Percentiles rank a stretch among this genome's conserved stretches.
Evolutionary conservation across 2,888 invertebrate genomes (phyloP).

Genomic region (Scaeva pyrastri): DNA sequence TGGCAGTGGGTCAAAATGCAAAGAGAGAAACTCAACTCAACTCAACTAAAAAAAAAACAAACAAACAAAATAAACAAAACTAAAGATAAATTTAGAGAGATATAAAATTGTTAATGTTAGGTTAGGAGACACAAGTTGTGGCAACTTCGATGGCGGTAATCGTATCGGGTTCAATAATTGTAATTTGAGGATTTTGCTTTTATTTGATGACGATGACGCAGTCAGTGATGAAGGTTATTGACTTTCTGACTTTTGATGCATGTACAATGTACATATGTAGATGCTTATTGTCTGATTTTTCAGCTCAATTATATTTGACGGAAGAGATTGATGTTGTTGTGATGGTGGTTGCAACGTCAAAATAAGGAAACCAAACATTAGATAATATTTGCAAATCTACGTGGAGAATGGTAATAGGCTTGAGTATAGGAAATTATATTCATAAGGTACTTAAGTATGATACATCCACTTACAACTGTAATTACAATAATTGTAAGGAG

Average conservation of each 20-base stretch:
- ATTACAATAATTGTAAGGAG: too few species aligned
- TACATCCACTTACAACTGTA: too few species aligned
- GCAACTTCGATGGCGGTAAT: constrained; percentile 49
- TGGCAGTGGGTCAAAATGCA: constrained; percentile 72
- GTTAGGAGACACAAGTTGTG: constrained; percentile 50
- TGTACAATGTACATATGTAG: background rate
- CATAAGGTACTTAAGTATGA: too few species aligned
- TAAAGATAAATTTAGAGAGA: constrained; percentile 43
- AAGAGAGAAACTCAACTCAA: constrained; percentile 44
- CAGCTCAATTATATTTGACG: background rate
- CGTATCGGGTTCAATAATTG: constrained; percentile 49
- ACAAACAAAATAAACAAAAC: constrained; percentile 18
- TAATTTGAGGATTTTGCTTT: constrained; percentile 48
- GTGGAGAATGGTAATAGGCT: too few species aligned
- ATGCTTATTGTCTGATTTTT: constrained; percentile 5
- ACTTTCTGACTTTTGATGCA: constrained; percentile 21
- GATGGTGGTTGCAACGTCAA: constrained; percentile 6
- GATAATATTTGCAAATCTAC: too few species aligned
- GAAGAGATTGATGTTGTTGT: background rate
- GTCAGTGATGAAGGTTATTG: constrained; percentile 49
- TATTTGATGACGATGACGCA: background rate
- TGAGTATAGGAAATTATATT: too few species aligned
- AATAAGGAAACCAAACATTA: constrained; percentile 18
- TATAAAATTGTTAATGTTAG: constrained; percentile 17
- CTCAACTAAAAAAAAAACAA: background rate